phyloP scores from a whole-genome alignment of 2,888 invertebrate genomes.

The Piscicola geometra region DNA sequence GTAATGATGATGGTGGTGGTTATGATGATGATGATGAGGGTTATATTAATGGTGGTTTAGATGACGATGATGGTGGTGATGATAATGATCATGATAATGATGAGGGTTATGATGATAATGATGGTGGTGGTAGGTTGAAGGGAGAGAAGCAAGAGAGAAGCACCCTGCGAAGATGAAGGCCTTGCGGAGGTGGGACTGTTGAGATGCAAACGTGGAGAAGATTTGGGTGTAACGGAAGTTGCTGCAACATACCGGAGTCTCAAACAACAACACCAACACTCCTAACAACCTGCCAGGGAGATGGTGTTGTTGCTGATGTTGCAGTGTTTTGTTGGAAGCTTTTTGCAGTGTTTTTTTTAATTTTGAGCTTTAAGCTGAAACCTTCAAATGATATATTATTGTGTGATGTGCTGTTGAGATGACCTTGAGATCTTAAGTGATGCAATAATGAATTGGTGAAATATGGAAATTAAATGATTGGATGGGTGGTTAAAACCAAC shows the following conservation, averaged over 20 bases:
- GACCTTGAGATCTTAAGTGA: not conserved
- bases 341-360: no score
- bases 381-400: not conserved
- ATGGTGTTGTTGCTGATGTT: no score
- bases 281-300: slow-evolving; percentile 36
- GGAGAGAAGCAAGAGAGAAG: no score
- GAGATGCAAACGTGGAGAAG: slow-evolving; percentile 41
- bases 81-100: not conserved
- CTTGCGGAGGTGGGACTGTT: slow-evolving; percentile 41
- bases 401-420: not conserved
- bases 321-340: no score
- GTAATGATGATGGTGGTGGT: no score
- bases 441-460: no score
- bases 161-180: slow-evolving; percentile 42
- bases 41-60: no score
- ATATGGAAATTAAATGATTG: not conserved
- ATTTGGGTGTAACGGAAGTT: slow-evolving; percentile 42
- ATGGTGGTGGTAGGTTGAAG: no score
- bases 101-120: no score
- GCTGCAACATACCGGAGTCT: slow-evolving; percentile 42
- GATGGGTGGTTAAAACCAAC: no score
- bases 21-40: not conserved
- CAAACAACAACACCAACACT: slow-evolving; percentile 42
- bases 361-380: no score
- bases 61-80: not conserved